A percentile compares a stretch with the other conserved stretches of the same genome.
Evolutionary conservation across 2,888 invertebrate genomes (phyloP).

Genomic region (Scaptomyza tumidula): DNA sequence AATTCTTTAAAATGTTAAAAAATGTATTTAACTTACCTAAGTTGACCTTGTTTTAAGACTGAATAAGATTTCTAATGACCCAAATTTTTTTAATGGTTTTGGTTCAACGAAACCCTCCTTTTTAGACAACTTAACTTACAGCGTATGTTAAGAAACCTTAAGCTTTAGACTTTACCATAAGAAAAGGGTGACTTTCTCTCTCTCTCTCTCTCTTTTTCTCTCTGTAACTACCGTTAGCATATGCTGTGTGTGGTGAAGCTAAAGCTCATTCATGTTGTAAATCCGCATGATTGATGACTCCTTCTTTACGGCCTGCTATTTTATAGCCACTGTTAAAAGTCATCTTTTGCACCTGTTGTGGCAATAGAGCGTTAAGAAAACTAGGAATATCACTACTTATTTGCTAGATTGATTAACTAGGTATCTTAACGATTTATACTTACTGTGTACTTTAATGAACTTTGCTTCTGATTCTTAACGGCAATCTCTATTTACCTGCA

Average conservation of each 20-base stretch:
- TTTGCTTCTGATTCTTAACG: neutral
- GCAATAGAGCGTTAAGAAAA: neutral
- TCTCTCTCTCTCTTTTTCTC: no score
- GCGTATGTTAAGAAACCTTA: slow-evolving; percentile 33
- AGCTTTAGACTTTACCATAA: slow-evolving; percentile 21
- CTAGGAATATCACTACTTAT: no score
- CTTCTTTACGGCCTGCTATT: slow-evolving; percentile 36
- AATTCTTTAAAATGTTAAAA: no score
- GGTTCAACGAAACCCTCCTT: neutral
- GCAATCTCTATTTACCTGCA: neutral
- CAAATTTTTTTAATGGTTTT: no score
- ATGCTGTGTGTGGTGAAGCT: slow-evolving; percentile 40
- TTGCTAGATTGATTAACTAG: no score
- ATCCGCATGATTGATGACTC: slow-evolving; percentile 64
- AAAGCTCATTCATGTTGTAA: slow-evolving; percentile 48
- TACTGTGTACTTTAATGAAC: no score
- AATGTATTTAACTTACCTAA: no score
- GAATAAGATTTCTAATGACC: no score
- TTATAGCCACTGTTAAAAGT: slow-evolving; percentile 22
- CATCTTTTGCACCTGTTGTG: slow-evolving; percentile 61
- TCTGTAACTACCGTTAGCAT: slow-evolving; percentile 50
- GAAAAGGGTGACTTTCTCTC: slow-evolving; percentile 52
- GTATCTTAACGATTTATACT: no score
- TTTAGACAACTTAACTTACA: neutral
- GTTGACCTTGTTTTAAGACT: no score